These are phyloP conservation scores for Calliphora vomitoria DNA, from an alignment of 2,888 invertebrate genomes.

Conservation along the genomic window DNA sequence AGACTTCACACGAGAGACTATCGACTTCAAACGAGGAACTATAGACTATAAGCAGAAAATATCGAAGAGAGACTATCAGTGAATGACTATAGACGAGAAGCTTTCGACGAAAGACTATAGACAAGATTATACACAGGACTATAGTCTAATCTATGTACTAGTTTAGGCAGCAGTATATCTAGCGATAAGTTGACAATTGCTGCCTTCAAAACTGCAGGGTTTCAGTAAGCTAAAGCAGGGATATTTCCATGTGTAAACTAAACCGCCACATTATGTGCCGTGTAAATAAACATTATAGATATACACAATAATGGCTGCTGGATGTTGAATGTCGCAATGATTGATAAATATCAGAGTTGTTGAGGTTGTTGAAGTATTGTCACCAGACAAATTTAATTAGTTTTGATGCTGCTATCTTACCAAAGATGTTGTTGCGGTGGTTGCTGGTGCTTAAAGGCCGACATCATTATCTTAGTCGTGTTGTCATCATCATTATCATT, in stretches of 20 bases:
- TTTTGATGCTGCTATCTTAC: background rate
- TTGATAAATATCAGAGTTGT: background rate
- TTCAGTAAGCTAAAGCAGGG: no score
- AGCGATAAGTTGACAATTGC: no score
- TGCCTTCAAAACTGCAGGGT: no score
- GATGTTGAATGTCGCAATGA: background rate
- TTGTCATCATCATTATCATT: background rate
- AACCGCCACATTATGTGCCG: background rate
- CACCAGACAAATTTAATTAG: slow-evolving; percentile 37
- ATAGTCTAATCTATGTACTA: no score
- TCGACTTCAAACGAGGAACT: no score
- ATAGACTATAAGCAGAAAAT: no score
- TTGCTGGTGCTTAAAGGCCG: background rate
- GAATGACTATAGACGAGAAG: no score
- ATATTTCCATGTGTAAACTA: background rate
- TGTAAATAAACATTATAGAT: background rate
- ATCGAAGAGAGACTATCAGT: no score
- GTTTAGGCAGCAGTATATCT: no score
- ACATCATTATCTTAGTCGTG: background rate
- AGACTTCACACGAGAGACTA: no score
- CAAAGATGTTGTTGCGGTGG: background rate
- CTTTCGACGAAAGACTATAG: no score
- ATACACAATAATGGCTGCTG: background rate
- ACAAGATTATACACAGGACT: no score
- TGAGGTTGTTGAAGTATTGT: background rate